These are phyloP conservation scores for Okapia johnstoni DNA, from an alignment of 2,113 vertebrate genomes.

Conservation along the genomic window DNA sequence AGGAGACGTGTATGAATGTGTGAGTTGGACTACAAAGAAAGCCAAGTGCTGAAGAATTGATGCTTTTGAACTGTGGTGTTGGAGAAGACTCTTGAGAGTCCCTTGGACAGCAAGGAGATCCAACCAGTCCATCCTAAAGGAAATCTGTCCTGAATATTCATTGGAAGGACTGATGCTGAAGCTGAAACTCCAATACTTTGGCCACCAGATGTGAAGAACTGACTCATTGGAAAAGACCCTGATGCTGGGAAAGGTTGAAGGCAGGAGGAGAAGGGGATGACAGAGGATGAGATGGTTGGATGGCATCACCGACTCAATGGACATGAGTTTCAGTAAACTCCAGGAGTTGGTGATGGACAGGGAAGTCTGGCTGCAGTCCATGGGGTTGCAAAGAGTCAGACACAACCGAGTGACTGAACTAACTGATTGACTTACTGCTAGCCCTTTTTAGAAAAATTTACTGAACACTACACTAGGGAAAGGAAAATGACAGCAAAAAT, in stretches of 20 bases:
- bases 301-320: not conserved
- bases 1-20: not conserved
- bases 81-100: not conserved
- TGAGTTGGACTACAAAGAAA: not conserved
- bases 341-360: not conserved
- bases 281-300: not conserved
- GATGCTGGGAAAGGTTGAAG: not conserved
- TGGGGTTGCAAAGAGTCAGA: fast-evolving
- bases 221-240: not conserved
- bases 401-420: fast-evolving
- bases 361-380: not conserved
- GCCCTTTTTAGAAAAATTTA: not conserved
- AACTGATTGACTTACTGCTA: not conserved
- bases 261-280: not conserved
- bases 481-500: not conserved
- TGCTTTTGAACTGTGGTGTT: not conserved
- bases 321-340: not conserved
- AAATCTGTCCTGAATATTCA: not conserved
- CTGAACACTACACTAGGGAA: not conserved
- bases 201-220: not conserved
- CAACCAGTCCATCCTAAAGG: not conserved
- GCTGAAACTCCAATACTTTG: not conserved
- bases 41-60: fast-evolving
- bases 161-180: not conserved
- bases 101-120: not conserved